phyloP scores from a whole-genome alignment of 2,888 invertebrate species.

The Drosophila colorata region DNA sequence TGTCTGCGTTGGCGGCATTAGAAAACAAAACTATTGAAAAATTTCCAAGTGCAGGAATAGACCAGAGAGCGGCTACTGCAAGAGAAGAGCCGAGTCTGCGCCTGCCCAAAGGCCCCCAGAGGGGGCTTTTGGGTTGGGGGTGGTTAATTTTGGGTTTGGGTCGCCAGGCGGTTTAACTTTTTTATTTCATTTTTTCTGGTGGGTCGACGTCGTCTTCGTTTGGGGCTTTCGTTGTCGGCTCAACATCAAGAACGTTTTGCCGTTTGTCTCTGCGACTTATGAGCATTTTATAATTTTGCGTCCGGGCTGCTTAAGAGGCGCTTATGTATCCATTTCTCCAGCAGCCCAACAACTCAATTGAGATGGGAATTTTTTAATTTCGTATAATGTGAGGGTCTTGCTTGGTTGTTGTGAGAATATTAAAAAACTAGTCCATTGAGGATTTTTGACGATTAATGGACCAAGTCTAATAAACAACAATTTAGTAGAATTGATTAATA shows the following conservation, averaged over 20 bases:
- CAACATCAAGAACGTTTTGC: conserved; percentile 62
- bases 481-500: conserved; percentile 26
- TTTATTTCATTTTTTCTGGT: conserved; percentile 24
- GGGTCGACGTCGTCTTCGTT: conserved; percentile 18
- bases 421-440: conserved; percentile 23
- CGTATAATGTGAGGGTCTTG: not conserved
- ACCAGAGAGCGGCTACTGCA: conserved; percentile 12
- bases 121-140: conserved; percentile 36
- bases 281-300: conserved; percentile 65
- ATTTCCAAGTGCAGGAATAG: conserved; percentile 35
- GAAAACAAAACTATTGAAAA: conserved; percentile 53
- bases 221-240: conserved; percentile 54
- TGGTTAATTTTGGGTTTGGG: conserved; percentile 45
- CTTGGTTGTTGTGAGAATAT: conserved; percentile 3
- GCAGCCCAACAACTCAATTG: conserved; percentile 32
- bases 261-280: conserved; percentile 56
- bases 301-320: conserved; percentile 48
- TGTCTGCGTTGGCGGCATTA: conserved; percentile 46
- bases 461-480: conserved; percentile 24
- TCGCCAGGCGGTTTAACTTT: conserved; percentile 24
- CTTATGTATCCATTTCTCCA: conserved; percentile 53
- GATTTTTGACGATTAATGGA: conserved; percentile 24
- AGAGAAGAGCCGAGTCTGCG: conserved; percentile 56
- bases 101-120: conserved; percentile 52
- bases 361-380: conserved; percentile 5